Conservation (phyloP, 2,113 vertebrate species). For the Podilymbus podiceps region DNA sequence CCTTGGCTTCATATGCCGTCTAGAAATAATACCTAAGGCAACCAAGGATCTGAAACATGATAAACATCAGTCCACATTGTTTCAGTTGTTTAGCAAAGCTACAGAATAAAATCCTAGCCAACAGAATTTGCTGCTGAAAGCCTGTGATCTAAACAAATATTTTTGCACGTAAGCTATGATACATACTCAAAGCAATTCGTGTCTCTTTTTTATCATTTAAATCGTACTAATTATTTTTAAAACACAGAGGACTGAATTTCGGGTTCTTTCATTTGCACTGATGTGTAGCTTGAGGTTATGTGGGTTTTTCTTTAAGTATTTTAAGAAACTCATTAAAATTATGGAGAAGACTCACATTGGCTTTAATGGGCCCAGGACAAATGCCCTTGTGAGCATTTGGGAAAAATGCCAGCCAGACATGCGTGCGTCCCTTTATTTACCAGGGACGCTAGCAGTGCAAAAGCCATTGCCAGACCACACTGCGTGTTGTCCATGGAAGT, state of each 20-base stretch:
- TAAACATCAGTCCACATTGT: neutral
- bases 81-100: neutral
- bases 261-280: neutral
- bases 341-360: neutral
- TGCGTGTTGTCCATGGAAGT: fast-evolving
- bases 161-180: neutral
- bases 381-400: neutral
- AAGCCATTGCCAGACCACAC: neutral
- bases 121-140: neutral
- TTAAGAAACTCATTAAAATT: neutral
- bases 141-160: neutral
- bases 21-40: neutral
- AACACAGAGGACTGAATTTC: neutral
- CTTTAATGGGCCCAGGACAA: neutral
- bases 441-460: neutral
- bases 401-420: neutral
- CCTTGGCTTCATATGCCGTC: neutral
- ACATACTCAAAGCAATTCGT: neutral
- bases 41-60: neutral
- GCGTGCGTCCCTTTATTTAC: neutral
- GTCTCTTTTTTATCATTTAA: neutral
- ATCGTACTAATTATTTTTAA: neutral
- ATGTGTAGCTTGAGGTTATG: neutral
- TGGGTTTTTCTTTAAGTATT: neutral
- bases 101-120: neutral